A percentile compares a stretch with the other conserved stretches of the same genome.
Evolutionary conservation across 2,797 vertebrate species (phyloP).

Genomic region (Aplochiton taeniatus): DNA sequence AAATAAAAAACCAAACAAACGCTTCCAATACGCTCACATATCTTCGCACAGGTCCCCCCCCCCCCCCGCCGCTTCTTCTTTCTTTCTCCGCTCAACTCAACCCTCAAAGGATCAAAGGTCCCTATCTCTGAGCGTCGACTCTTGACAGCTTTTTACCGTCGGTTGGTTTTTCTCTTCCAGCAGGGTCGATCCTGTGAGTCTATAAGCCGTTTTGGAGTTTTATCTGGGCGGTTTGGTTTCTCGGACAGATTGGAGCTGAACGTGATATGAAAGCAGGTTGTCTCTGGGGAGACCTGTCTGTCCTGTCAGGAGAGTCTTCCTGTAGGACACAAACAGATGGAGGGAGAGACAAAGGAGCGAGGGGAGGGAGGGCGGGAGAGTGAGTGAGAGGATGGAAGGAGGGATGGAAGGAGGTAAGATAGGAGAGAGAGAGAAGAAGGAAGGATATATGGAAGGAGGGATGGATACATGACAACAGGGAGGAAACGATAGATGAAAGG

Average conservation of each 20-base stretch:
- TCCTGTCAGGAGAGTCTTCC: not conserved
- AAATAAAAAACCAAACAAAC: not conserved
- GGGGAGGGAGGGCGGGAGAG: too few relatives aligned
- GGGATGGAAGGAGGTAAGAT: too few relatives aligned
- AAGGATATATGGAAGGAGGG: too few relatives aligned
- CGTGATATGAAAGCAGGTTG: not conserved
- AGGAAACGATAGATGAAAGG: too few relatives aligned
- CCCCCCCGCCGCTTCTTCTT: not conserved
- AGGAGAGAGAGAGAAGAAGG: too few relatives aligned
- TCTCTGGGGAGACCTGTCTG: not conserved
- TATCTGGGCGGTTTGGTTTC: not conserved
- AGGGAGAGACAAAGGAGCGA: too few relatives aligned
- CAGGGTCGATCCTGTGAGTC: not conserved
- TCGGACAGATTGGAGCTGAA: conserved; percentile 8
- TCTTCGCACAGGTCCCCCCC: too few relatives aligned
- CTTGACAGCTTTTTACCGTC: not conserved
- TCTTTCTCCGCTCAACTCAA: not conserved
- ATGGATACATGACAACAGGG: too few relatives aligned
- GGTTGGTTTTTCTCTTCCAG: not conserved
- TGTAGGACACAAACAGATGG: not conserved
- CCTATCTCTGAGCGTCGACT: not conserved
- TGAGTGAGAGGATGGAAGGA: too few relatives aligned
- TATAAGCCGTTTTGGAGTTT: not conserved
- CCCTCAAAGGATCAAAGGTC: not conserved
- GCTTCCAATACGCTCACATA: not conserved